Conservation (phyloP, 2,113 vertebrate genomes). For the Butorides virescens region DNA sequence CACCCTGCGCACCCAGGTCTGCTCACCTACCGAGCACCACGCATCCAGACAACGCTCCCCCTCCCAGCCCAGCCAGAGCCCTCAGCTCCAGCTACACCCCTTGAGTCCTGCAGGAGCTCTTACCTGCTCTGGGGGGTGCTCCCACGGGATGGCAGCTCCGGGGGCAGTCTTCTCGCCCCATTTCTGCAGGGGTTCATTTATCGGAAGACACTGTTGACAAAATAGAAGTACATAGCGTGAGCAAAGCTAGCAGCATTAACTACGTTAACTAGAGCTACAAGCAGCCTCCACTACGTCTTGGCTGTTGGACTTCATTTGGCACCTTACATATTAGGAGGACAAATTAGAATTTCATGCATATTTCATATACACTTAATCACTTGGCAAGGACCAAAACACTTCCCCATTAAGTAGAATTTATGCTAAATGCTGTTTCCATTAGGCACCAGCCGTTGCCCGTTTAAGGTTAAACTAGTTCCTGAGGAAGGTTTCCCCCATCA, state of each 20-base stretch:
- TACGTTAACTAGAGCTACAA: background rate
- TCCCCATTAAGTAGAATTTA: slow-evolving; percentile 8
- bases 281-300: background rate
- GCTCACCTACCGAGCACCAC: background rate
- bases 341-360: slow-evolving; percentile 53
- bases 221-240: background rate
- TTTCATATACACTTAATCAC: slow-evolving; percentile 44
- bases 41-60: fast-evolving
- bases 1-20: fast-evolving
- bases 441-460: background rate
- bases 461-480: background rate
- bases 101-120: fast-evolving
- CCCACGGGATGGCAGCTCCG: fast-evolving
- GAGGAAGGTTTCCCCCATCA: background rate
- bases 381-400: slow-evolving; percentile 35
- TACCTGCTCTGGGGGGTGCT: background rate
- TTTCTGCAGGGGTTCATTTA: background rate
- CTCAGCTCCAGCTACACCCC: background rate
- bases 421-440: background rate
- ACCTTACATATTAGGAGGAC: slow-evolving; percentile 8
- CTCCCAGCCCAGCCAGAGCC: background rate
- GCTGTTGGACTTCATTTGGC: slow-evolving; percentile 30
- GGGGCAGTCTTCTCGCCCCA: fast-evolving
- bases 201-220: background rate
- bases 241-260: background rate